Base-by-base conservation (phyloP, 2,113 vertebrate genomes). In the Phalacrocorax brasilianus region DNA sequence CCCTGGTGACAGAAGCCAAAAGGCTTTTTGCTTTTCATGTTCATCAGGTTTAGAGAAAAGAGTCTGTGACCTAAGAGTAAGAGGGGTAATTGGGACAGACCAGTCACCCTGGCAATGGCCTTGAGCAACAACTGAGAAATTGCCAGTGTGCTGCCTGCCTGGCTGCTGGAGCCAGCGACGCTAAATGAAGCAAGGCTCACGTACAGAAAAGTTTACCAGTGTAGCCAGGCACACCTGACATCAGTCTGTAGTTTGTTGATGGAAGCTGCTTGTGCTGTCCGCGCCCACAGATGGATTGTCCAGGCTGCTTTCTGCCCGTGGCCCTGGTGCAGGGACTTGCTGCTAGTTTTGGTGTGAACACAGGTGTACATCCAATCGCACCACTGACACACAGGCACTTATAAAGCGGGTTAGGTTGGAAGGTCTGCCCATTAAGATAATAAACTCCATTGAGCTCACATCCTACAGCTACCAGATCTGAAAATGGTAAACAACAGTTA, bases 321-420 rank as follows among this genome's bases (percentile, higher is more conserved):
- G 91, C 89, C 47, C 94, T 96, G 16, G 98, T 14, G 8, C 98
- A 98, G 40, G 97, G 91, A 56, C 97, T 97, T 33, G 91, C 96
- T 14, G 98, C 97, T 55, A 96, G 91, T 96, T 98, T 98, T 58
- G 98, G 97, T 76, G 96, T 97, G 96, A 99, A 99, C 28, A 96
- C 97, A 12, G 99, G 99, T 3, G 98, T 99, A 63, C 99, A 99
- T 95, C 99, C 99, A 11, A 99, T 99, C 11, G 98, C 98, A 20
- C 99, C 99, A 5, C 98, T 98, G 61, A 99, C 98, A 95, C 99
- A 99, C 19, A 99, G 98, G 95, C 99, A 99, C 86, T 98, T 99
- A 52, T 99, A 99, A 32, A 99, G 97, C 3, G 97, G 98, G 91
- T 97, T 98, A 68, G 99, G 98, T 87, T 99, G 99, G 96, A 99